These are phyloP conservation scores for Manis javanica DNA, from an alignment of 2,797 vertebrate genomes.

Conservation along the genomic window DNA sequence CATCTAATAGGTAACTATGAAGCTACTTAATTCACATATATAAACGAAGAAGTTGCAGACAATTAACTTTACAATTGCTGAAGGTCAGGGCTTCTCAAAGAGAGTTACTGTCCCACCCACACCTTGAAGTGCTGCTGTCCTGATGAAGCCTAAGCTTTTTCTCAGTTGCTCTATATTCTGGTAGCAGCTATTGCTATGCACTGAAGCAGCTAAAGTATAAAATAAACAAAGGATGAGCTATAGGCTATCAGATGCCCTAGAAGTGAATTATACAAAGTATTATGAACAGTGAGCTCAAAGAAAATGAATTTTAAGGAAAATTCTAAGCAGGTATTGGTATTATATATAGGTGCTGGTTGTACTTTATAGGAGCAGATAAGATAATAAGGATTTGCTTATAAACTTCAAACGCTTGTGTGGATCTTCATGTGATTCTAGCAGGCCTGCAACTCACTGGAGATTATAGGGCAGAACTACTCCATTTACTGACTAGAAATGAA, in stretches of 20 bases:
- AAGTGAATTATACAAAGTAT: not conserved
- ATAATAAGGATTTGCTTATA: constrained; percentile 1
- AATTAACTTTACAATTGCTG: constrained; percentile 54
- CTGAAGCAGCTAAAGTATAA: not conserved
- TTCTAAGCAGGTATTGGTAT: not conserved
- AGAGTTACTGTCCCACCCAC: not conserved
- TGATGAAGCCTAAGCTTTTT: not conserved
- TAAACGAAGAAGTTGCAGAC: constrained; percentile 29
- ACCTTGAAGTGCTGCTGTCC: not conserved
- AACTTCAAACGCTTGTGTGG: constrained; percentile 26
- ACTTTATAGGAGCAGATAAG: not conserved
- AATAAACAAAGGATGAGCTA: not conserved
- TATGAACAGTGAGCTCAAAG: not conserved
- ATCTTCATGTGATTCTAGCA: constrained; percentile 20
- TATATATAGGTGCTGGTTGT: not conserved
- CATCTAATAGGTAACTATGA: constrained; percentile 72
- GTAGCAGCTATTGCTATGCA: not conserved
- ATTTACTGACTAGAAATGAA: not conserved
- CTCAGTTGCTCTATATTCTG: not conserved
- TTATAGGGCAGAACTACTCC: not conserved
- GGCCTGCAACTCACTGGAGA: not conserved
- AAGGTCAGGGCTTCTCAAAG: not conserved
- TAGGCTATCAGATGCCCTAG: not conserved
- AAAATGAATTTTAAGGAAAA: not conserved
- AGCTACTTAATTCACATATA: constrained; percentile 56